Evolutionary conservation across 2,113 vertebrate genomes (phyloP), one percentile per base, ranked within the genome.

Genomic region (Odobenus rosmarus): DNA sequence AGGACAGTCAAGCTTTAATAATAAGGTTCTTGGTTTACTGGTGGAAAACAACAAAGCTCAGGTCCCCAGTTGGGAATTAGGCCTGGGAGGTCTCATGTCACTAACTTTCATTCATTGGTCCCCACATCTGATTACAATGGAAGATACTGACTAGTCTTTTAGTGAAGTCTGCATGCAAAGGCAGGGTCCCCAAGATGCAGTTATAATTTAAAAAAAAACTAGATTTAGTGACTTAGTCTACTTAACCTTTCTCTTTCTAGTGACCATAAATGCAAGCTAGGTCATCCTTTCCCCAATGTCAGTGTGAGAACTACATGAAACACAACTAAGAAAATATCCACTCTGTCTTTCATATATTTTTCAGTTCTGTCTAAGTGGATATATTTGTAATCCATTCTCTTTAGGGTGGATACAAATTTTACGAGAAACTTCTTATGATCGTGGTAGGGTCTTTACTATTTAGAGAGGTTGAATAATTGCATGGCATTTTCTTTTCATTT

Each of bases 31-130:
- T 83, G 33, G 55, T 85, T 95, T 90, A 81, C 53, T 7, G 23
- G 64, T 88, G 19, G 81, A 92, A 95, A 97, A 95, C 69, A 92
- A 93, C 62, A 79, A 67, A 92, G 69, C 80, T 39, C 39, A 84
- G 31, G 53, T 88, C 49, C 79, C 67, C 9, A 4, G 28, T 5
- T 67, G 93, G 81, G 96, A 95, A 93, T 93, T 85, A 77, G 89
- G 59, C 26, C 33, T 82, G 42, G 79, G 79, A 77, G 46, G 31
- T 93, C 55, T 96, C 62, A 7, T 61, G 59, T 59, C 42, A 64
- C 15, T 19, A 21, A 71, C 76, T 74, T 93, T 69, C 39, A 62
- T 51, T 86, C 24, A 79, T 12, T 72, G 69, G 57, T 92, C 80
- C 61, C 71, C 36, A 90, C 59, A 79, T 53, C 55, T 12, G 18